Evolutionary conservation across 2,113 vertebrate species (phyloP).

Genomic region (Pardalotus punctatus): DNA sequence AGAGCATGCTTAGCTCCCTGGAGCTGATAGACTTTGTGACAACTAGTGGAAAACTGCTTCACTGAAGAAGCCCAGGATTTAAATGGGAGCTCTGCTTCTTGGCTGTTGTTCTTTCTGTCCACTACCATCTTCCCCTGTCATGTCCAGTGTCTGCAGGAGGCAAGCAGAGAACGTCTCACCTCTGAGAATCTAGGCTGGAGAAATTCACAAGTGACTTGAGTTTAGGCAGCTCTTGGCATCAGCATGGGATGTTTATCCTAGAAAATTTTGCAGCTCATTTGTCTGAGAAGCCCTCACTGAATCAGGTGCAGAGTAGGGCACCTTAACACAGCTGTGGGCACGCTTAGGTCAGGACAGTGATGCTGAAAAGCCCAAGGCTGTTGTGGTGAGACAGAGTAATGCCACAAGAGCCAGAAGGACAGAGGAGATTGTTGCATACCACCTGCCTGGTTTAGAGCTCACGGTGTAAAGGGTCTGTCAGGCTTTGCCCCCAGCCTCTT

Average conservation of each 20-base stretch:
- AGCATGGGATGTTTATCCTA: background rate
- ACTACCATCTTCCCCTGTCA: background rate
- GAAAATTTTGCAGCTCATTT: background rate
- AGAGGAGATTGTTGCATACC: background rate
- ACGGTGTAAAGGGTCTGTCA: background rate
- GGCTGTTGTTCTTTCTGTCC: background rate
- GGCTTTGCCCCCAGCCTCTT: background rate
- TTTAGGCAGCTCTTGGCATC: background rate
- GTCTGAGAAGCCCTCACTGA: background rate
- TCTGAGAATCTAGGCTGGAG: background rate
- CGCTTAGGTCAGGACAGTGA: background rate
- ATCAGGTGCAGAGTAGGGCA: background rate
- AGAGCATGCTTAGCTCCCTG: background rate
- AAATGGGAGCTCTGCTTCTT: background rate
- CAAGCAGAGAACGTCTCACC: background rate
- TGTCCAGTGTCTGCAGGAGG: background rate
- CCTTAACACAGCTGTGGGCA: background rate
- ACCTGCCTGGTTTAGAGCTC: background rate
- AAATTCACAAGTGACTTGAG: background rate
- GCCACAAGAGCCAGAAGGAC: background rate
- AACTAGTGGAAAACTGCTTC: slow-evolving; percentile 32
- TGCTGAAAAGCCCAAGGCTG: background rate
- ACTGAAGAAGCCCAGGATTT: background rate
- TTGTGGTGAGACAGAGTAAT: background rate
- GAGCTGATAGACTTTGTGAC: background rate